Evolutionary conservation across 1,140 invertebrate species (phyloP), one percentile per base, ranked within the genome.

Genomic region (Scaptomyza pallida): DNA sequence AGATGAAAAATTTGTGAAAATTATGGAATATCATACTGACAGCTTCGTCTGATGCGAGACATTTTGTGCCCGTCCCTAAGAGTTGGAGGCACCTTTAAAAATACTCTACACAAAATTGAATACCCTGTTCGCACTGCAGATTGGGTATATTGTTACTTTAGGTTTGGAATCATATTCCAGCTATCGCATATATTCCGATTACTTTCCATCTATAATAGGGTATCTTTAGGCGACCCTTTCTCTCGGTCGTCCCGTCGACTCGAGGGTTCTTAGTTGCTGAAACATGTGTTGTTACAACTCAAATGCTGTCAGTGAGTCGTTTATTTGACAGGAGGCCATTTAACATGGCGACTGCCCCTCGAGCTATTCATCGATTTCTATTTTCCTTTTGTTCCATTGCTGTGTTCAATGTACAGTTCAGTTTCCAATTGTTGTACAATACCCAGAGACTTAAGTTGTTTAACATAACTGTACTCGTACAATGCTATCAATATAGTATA

Each of bases 11-110:
- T 30, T 10, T 2, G 1, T 41, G 44, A 26, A 41, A 63, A 71
- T 60, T 55, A 62, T 69, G 73, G 40, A 61, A 85, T 67, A 70
- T 77, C 72, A 47, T 59, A 55, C 78, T 73, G 78, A 77, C 68
- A 82, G 60, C 73, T 52, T 68, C 59, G 62, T 37, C 33, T 37
- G 33, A 86, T 51, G 81, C 67, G 55, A 86, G 80, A 77, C 81
- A 86, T 85, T 85, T 85, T 85, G 72, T 80, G 45, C 6, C 52
- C 86, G 69, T 68, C 65, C 56, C 50, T 60, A 67, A 75, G 19
- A 54, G 19, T 2, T 68, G 63, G 59, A 74, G 23, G 21, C 43
- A 45, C 15, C 55, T 55, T 52, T 55, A 50, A 30, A 52, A 55
- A 81, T 68, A 48, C 57, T 33, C 44, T 23, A 61, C 40, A 75